Conservation (phyloP, 1,140 invertebrate genomes). For the Pinna nobilis region DNA sequence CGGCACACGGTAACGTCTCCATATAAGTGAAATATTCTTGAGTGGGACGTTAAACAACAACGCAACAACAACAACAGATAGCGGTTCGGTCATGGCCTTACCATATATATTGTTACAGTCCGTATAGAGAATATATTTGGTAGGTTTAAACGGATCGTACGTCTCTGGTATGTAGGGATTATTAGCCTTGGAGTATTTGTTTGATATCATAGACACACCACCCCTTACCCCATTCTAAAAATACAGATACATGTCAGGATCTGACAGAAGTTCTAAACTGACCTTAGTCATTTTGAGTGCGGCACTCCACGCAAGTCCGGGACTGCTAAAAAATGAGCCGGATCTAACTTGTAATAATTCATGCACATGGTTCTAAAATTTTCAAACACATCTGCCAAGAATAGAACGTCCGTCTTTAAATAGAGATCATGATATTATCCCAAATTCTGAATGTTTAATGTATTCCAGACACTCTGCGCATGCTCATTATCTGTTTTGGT, state of each 20-base stretch:
- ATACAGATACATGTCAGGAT: constrained; percentile 11
- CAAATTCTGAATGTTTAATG: constrained; percentile 20
- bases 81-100: constrained; percentile 2
- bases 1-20: no score
- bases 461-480: constrained; percentile 16
- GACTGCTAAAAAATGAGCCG: constrained; percentile 7
- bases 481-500: constrained; percentile 33
- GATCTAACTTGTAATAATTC: constrained; percentile 13
- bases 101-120: constrained; percentile 11
- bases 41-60: not conserved
- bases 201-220: constrained; percentile 21
- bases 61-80: constrained; percentile 6
- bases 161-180: constrained; percentile 27
- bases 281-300: not conserved
- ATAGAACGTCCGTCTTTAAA: constrained; percentile 29
- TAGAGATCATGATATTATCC: constrained; percentile 43
- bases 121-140: not conserved
- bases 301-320: constrained; percentile 15
- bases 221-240: constrained; percentile 16
- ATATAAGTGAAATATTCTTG: no score
- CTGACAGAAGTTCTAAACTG: constrained; percentile 18
- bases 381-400: constrained; percentile 43
- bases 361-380: constrained; percentile 17
- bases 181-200: constrained; percentile 19
- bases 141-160: not conserved